Conservation (phyloP, 37 sponge, comb jelly and placozoan genomes). For the Crambe crambe region DNA sequence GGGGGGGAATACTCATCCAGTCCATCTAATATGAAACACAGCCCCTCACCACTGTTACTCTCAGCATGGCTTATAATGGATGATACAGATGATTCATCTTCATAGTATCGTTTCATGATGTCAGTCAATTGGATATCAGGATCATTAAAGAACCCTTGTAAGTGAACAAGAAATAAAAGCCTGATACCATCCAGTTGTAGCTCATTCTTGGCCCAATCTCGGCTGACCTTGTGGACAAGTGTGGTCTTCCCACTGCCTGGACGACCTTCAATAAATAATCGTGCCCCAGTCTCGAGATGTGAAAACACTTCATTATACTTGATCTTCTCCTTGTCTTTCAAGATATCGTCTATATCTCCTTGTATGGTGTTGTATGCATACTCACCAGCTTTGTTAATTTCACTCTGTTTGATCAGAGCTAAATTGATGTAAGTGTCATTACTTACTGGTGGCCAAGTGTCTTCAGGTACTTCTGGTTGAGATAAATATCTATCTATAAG, state of each 20-base stretch:
- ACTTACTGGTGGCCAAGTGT: not conserved
- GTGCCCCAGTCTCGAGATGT: not conserved
- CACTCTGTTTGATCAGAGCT: not conserved
- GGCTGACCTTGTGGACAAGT: slow-evolving; percentile 12
- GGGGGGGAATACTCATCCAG: slow-evolving; percentile 11
- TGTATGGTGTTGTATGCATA: not conserved
- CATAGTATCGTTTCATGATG: not conserved
- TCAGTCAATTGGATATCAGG: not conserved
- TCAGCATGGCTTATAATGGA: too few relatives aligned
- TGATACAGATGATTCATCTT: not conserved
- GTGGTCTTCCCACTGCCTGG: slow-evolving; percentile 38
- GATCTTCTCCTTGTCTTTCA: not conserved
- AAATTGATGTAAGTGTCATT: not conserved
- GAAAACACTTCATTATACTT: not conserved
- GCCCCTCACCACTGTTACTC: not conserved
- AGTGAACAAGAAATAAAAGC: not conserved
- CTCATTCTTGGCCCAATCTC: slow-evolving; percentile 9
- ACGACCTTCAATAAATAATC: slow-evolving; percentile 17
- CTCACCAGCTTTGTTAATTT: not conserved
- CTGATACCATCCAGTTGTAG: not conserved
- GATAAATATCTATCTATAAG: not conserved
- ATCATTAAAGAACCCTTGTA: not conserved
- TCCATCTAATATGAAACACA: slow-evolving; percentile 25
- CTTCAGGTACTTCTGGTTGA: slow-evolving; percentile 2
- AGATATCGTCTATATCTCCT: slow-evolving; percentile 2